Conservation (phyloP, 2,797 vertebrate species). For the Enteromius afrohamiltoni region DNA sequence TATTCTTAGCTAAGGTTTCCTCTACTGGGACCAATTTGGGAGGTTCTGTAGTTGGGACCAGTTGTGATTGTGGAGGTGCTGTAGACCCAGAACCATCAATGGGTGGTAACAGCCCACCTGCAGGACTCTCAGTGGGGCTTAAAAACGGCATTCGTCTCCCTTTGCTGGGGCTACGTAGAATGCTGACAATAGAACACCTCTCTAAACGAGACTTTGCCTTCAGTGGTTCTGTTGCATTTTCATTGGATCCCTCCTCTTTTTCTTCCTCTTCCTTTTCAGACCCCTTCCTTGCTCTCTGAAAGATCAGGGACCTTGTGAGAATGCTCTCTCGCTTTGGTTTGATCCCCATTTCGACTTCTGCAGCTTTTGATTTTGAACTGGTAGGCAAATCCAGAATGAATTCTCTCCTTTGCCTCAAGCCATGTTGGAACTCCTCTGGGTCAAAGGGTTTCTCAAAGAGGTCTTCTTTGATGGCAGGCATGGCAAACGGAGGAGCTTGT, state of each 20-base stretch:
- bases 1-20: not conserved
- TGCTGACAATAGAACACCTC: constrained; percentile 86
- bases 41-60: not conserved
- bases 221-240: constrained; percentile 70
- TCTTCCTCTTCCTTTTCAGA: constrained; percentile 42
- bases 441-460: constrained; percentile 90
- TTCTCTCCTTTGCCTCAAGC: constrained; percentile 82
- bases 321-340: constrained; percentile 83
- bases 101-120: constrained; percentile 62
- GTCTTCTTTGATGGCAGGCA: constrained; percentile 93
- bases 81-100: constrained; percentile 24
- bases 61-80: not conserved
- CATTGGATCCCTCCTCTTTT: constrained; percentile 59
- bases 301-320: constrained; percentile 75
- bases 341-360: constrained; percentile 69
- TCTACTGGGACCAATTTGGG: constrained; percentile 6
- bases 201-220: constrained; percentile 88
- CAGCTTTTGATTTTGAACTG: constrained; percentile 72
- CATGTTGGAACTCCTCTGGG: constrained; percentile 84
- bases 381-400: constrained; percentile 70
- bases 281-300: constrained; percentile 40
- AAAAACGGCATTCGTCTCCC: constrained; percentile 63
- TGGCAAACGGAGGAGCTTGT: constrained; percentile 83
- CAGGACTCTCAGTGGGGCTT: constrained; percentile 50
- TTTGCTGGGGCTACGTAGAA: constrained; percentile 73